Evolutionary conservation across 2,888 invertebrate genomes (phyloP), one percentile per base, ranked within the genome.

Genomic region (Himalopsyche tibetana): DNA sequence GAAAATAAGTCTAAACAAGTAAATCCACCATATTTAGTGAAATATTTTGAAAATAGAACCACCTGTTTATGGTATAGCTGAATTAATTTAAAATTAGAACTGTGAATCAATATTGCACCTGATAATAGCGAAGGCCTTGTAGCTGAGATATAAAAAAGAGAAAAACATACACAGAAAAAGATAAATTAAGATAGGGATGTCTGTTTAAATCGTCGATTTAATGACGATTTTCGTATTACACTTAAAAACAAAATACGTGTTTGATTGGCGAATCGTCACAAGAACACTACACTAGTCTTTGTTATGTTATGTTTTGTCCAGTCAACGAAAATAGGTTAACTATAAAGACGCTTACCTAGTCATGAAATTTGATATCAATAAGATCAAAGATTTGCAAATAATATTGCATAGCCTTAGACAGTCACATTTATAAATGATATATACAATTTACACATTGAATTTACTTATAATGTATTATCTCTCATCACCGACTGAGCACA

Each of bases 261-360:
- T 56, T 56, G 56, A 8, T 5, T 63, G 28, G 63, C 19, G 63
- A 63, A 51, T 28, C 63, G 63, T 63, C 63, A 63, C 28, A 63
- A n/a, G 63, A 51, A 45, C 45, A 45, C 9, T 45, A 45, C 45
- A 45, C 0, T 45, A 63, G 19, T 63, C 63, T 63, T 63, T 63
- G 63, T 63, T 63, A 63, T 63, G 63, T 63, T 63, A 51, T 51
- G 63, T 63, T 63, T 63, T 63, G 19, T 63, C 63, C 63, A 63
- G 63, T 63, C 63, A 63, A 63, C 63, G 63, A 63, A 63, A 63
- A 63, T 63, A 63, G 63, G 63, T 63, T 63, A 63, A 63, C 63
- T 63, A n/a, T n/a, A 63, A 56, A 63, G 63, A 63, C 19, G 63
- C 63, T 63, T 63, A 63, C 63, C 63, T 51, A 63, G 63, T 63